Evolutionary conservation across 2,888 invertebrate species (phyloP).

Genomic region (Iselma pallidipennis): DNA sequence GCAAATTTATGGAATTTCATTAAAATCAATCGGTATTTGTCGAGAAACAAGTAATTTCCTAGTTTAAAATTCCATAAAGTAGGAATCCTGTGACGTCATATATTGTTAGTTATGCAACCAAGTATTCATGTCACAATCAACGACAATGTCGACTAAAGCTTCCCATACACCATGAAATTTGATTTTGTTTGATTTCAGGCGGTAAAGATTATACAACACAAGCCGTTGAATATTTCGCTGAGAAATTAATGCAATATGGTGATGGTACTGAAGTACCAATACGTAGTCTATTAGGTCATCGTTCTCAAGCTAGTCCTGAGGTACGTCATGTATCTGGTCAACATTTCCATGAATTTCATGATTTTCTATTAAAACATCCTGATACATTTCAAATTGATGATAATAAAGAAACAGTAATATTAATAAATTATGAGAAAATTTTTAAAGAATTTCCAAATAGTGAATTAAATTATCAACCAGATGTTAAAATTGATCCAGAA

Average conservation of each 20-base stretch:
- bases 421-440: constrained; percentile 59
- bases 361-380: constrained; percentile 83
- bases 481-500: constrained; percentile 79
- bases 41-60: no score
- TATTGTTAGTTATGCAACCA: background rate
- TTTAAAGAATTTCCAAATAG: constrained; percentile 13
- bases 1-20: no score
- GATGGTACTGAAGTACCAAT: constrained; percentile 96
- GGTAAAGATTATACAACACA: constrained; percentile 92
- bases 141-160: no score
- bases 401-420: constrained; percentile 76
- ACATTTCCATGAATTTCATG: constrained; percentile 88
- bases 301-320: constrained; percentile 95
- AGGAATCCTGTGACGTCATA: no score
- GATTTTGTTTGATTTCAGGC: constrained; percentile 52
- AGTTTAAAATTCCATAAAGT: no score
- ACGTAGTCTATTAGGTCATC: constrained; percentile 93
- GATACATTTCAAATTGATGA: constrained; percentile 86
- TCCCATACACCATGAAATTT: background rate
- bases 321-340: constrained; percentile 95
- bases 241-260: constrained; percentile 94
- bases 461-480: constrained; percentile 71
- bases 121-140: no score
- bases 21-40: no score
- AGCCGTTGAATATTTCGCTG: constrained; percentile 96